Conservation (phyloP, 2,113 vertebrate species). For the Deroptyus accipitrinus region DNA sequence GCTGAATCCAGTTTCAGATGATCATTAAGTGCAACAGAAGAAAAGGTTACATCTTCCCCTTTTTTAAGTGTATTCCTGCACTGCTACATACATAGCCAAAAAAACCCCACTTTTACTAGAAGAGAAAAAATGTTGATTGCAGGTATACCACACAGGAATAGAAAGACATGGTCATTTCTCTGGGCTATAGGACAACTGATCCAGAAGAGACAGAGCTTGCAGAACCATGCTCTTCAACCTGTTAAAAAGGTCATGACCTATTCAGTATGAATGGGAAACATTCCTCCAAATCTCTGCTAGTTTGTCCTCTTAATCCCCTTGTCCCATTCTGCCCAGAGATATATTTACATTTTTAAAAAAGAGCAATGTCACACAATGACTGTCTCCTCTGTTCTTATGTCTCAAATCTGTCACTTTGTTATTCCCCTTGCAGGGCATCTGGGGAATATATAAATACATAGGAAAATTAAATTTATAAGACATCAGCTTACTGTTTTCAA, state of each 20-base stretch:
- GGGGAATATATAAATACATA: not conserved
- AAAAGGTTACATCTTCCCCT: not conserved
- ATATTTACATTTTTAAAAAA: not conserved
- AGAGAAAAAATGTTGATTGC: not conserved
- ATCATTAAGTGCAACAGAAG: not conserved
- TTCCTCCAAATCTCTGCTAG: not conserved
- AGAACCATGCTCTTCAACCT: not conserved
- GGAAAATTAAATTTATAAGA: not conserved
- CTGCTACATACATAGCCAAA: not conserved
- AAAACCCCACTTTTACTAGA: not conserved
- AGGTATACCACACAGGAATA: not conserved
- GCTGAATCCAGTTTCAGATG: not conserved
- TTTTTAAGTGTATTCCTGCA: not conserved
- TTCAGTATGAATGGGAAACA: not conserved
- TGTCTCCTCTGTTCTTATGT: rapidly evolving
- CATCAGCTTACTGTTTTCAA: not conserved
- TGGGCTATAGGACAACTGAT: not conserved
- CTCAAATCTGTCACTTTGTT: not conserved
- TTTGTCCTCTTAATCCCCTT: not conserved
- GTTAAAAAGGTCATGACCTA: not conserved
- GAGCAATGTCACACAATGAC: not conserved
- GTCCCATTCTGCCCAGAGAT: not conserved
- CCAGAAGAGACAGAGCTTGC: not conserved
- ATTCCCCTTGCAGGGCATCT: not conserved
- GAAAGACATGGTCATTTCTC: not conserved